Conservation (phyloP, 2,113 vertebrate genomes). For the Rhodinocichla rosea region DNA sequence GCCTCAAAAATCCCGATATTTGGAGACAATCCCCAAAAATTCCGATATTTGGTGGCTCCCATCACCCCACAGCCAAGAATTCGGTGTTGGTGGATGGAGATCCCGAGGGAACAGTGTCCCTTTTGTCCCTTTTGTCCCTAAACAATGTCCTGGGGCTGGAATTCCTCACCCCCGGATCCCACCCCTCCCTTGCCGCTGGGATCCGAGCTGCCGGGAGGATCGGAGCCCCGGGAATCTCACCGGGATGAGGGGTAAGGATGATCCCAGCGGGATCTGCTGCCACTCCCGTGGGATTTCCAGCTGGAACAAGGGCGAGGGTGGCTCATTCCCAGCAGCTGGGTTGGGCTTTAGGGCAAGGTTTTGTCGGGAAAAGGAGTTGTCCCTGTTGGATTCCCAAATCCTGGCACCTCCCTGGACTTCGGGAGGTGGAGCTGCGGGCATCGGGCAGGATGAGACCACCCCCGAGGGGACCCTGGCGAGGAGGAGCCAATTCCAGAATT, state of each 20-base stretch:
- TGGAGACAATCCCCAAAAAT: neutral
- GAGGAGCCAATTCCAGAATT: accelerated
- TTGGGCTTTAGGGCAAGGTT: accelerated
- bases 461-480: neutral
- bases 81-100: neutral
- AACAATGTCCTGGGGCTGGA: neutral
- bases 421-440: neutral
- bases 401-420: accelerated
- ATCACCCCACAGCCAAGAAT: neutral
- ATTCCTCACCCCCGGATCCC: constrained; percentile 42
- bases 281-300: accelerated
- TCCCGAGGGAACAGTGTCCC: neutral
- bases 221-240: neutral
- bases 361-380: neutral
- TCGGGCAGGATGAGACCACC: too few species aligned
- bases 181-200: neutral
- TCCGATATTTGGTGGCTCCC: neutral
- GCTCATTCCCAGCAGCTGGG: accelerated
- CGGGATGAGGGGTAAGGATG: neutral
- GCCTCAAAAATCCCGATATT: neutral
- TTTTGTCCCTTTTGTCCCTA: constrained; percentile 50
- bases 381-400: accelerated
- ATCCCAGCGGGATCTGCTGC: neutral
- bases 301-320: accelerated
- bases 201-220: neutral